Conservation (phyloP, 1,140 invertebrate genomes). For the Bombus affinis region DNA sequence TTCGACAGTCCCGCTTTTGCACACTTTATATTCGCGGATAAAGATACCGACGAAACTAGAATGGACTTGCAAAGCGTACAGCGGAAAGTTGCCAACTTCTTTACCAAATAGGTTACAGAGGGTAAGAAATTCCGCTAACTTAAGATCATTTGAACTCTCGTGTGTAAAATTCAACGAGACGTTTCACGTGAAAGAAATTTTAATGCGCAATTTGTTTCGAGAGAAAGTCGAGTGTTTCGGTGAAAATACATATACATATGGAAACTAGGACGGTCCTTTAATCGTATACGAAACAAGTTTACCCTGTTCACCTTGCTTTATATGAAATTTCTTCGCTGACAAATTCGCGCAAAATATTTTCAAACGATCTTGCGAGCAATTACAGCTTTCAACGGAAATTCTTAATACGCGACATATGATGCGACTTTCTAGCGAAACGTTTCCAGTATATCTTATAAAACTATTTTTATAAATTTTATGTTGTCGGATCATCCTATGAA, state of each 20-base stretch:
- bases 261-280: background rate
- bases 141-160: slow-evolving; percentile 8
- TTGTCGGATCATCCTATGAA: too few relatives aligned
- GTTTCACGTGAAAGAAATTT: slow-evolving; percentile 18
- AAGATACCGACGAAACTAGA: slow-evolving; percentile 49
- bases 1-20: slow-evolving; percentile 25
- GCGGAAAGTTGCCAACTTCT: slow-evolving; percentile 57
- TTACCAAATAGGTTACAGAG: slow-evolving; percentile 37
- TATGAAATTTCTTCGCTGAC: background rate
- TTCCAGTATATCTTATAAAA: background rate
- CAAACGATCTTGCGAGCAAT: background rate
- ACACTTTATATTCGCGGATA: slow-evolving; percentile 31
- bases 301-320: background rate
- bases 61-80: slow-evolving; percentile 52
- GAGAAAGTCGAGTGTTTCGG: background rate
- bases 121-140: slow-evolving; percentile 45
- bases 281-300: background rate
- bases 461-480: background rate
- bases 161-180: slow-evolving; percentile 18
- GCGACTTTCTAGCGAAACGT: too few relatives aligned
- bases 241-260: background rate
- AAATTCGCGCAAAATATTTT: background rate
- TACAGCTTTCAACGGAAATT: background rate
- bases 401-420: too few relatives aligned
- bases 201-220: background rate